Percentiles rank a stretch among this genome's conserved stretches.
These are phyloP conservation scores for Lycopodina hypogea DNA, from an alignment of 37 sponge, comb jelly and placozoan species.

Conservation along the genomic window DNA sequence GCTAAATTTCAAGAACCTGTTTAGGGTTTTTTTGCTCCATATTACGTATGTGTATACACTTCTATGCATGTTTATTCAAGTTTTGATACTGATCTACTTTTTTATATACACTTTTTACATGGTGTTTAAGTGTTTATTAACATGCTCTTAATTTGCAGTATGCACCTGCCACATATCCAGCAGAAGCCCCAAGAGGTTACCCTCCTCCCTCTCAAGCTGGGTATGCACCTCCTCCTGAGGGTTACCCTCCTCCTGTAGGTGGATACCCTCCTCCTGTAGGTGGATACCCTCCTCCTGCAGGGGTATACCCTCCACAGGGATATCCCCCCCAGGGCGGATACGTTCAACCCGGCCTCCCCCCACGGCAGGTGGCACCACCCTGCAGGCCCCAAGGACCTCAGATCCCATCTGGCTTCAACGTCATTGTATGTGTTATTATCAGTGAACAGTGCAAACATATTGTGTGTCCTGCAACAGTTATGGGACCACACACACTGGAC, in stretches of 20 bases:
- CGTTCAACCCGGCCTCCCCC: not conserved
- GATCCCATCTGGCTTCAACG: conserved; percentile 30
- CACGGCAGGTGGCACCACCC: conserved; percentile 1
- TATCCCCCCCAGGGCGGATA: not conserved
- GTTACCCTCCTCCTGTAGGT: conserved; percentile 4
- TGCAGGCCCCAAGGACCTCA: conserved; percentile 6
- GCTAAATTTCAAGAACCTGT: too few relatives aligned
- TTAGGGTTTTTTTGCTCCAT: too few relatives aligned
- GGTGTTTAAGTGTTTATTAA: too few relatives aligned
- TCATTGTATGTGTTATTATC: conserved; percentile 6
- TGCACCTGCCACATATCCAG: not conserved
- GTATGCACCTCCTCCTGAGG: not conserved
- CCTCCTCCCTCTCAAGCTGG: conserved; percentile 1
- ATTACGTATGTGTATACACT: not conserved
- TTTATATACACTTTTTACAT: not conserved
- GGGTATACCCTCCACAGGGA: not conserved
- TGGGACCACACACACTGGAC: not conserved
- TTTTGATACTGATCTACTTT: not conserved
- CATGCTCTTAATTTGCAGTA: too few relatives aligned
- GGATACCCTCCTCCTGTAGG: not conserved
- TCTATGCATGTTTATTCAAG: not conserved
- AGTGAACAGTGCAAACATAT: not conserved
- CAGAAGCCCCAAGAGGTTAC: not conserved
- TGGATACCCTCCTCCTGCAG: not conserved
- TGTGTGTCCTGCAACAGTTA: not conserved